A percentile compares a stretch with the other conserved stretches of the same genome.
Evolutionary conservation across 2,113 vertebrate genomes (phyloP).

Genomic region (Triplophysa rosa): DNA sequence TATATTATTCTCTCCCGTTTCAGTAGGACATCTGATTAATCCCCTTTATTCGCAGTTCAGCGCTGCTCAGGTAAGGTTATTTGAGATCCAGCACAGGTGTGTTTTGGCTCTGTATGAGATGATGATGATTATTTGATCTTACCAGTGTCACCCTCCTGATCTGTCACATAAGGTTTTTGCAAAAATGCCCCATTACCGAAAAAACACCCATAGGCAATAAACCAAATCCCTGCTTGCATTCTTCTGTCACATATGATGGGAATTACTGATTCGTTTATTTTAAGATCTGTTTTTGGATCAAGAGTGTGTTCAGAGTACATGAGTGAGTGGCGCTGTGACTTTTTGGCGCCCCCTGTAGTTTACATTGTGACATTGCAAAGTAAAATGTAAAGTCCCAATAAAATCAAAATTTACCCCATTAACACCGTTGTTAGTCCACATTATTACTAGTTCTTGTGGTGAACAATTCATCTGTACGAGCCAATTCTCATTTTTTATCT

Average conservation of each 20-base stretch:
- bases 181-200: conserved; percentile 88
- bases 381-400: neutral
- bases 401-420: neutral
- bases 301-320: too few relatives aligned
- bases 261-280: neutral
- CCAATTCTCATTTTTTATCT: too few relatives aligned
- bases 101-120: neutral
- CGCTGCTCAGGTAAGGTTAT: neutral
- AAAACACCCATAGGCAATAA: conserved; percentile 6
- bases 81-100: neutral
- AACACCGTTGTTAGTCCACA: too few relatives aligned
- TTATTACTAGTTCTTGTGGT: too few relatives aligned
- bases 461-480: too few relatives aligned
- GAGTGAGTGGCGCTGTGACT: neutral
- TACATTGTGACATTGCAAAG: too few relatives aligned
- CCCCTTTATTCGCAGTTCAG: neutral
- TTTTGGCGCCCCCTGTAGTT: neutral
- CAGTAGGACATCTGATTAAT: neutral
- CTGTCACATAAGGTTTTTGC: conserved; percentile 86
- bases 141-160: conserved; percentile 90
- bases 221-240: conserved; percentile 67
- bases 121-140: conserved; percentile 53
- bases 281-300: neutral
- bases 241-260: conserved; percentile 26
- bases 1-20: neutral